These are phyloP conservation scores for Blastomussa wellsi DNA, from an alignment of 92 coral and sea anemone species.

Conservation along the genomic window DNA sequence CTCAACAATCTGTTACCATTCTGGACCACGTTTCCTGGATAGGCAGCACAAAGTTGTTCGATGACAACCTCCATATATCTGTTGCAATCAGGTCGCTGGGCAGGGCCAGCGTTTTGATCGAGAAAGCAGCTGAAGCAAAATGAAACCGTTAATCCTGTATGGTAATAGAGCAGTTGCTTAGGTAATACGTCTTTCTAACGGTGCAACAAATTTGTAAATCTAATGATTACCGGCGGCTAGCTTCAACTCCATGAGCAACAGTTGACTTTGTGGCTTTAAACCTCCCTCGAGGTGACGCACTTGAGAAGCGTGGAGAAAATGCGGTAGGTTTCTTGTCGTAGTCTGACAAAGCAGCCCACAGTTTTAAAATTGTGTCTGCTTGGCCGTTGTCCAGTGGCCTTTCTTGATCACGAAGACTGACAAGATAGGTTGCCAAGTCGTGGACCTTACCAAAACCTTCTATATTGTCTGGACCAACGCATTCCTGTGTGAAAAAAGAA, in stretches of 20 bases:
- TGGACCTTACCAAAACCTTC: constrained; percentile 44
- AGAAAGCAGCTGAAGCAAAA: constrained; percentile 55
- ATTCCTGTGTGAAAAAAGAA: constrained; percentile 7
- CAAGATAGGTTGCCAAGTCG: constrained; percentile 50
- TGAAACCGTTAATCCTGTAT: not conserved
- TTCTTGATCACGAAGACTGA: constrained; percentile 12
- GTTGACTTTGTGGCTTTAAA: constrained; percentile 48
- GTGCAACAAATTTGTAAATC: not conserved
- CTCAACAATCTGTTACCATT: constrained; percentile 32
- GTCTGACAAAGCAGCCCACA: constrained; percentile 48
- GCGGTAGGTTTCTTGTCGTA: constrained; percentile 44
- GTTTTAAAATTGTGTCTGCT: constrained; percentile 31
- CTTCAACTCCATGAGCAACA: constrained; percentile 1
- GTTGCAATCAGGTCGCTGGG: constrained; percentile 75
- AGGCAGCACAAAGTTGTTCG: constrained; percentile 40
- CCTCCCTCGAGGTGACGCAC: constrained; percentile 20
- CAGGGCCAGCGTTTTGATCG: constrained; percentile 58
- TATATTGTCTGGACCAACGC: constrained; percentile 56
- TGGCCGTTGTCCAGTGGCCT: constrained; percentile 47
- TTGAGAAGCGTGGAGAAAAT: constrained; percentile 17
- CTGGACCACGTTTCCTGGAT: constrained; percentile 42
- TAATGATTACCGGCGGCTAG: not conserved
- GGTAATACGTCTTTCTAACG: not conserved
- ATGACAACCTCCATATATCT: constrained; percentile 66
- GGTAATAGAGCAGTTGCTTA: not conserved